Base-by-base conservation (phyloP, 2,888 invertebrate species). In the Eupithecia exiguata region DNA sequence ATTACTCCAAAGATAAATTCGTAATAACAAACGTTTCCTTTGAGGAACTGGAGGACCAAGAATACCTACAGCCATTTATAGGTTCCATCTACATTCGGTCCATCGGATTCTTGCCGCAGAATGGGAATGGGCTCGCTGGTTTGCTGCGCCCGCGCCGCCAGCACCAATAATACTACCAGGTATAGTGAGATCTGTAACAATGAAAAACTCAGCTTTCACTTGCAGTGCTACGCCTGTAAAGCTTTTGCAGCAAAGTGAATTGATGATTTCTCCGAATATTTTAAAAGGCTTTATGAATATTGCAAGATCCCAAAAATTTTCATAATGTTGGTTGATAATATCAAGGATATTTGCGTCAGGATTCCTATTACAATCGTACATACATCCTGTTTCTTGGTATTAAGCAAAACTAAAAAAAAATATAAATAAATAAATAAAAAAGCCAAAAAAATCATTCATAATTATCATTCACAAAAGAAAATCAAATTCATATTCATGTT, bases 31-130 rank as follows among this genome's bases (percentile, higher is more conserved):
- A 53, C 25, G 25, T 35, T 12, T 38, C n/a, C 4, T 12, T 38
- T n/a, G 1, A n/a, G n/a, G 12, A 25, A 25, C 2, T 43, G 38
- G 12, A 38, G 10, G 18, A 25, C 4, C 16, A 25, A n/a, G 21
- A 21, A n/a, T 25, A 87, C 94, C 89, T 87, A 95, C 94, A 93
- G 86, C 95, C 95, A 96, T 87, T 95, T 95, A 84, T 96, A 96
- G 1, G 95, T 92, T 65, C 96, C 96, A 80, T 96, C 96, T 18
- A 93, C 92, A 82, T 96, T 96, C 0, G 96, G 96, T 25, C 96
- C 96, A 68, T 96, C 95, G 49, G 95, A 95, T 82, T 96, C 96
- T 78, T 92, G 95, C 71, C 94, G 94, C 30, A 96, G 84, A 72
- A 96, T 96, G 12, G 96, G 95, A 68, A 96, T 96, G 10, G 94